A percentile compares a stretch with the other conserved stretches of the same genome.
Conservation (phyloP, 2,888 invertebrate species). For the Metallyticus violacea region DNA sequence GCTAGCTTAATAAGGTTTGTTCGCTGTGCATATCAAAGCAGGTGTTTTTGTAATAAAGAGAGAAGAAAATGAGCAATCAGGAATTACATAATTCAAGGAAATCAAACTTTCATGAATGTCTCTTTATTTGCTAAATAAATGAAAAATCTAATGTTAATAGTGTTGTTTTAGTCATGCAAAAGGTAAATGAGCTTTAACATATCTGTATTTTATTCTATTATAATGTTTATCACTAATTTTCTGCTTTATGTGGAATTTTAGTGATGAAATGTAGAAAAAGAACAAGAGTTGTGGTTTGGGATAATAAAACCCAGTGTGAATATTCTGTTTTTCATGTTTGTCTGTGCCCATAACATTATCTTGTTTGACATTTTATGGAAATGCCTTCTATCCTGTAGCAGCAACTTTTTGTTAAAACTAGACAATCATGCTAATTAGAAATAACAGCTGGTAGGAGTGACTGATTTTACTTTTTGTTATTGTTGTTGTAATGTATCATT, state of each 20-base stretch:
- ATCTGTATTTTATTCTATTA: not conserved
- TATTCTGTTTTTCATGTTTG: not conserved
- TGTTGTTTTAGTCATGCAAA: not conserved
- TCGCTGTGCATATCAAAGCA: not conserved
- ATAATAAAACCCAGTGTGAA: not conserved
- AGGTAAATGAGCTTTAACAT: not conserved
- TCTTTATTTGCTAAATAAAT: too few relatives aligned
- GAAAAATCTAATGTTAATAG: not conserved
- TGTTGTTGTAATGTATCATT: not conserved
- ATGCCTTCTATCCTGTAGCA: not conserved
- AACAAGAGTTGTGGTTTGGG: not conserved
- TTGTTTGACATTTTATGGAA: too few relatives aligned
- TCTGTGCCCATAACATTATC: not conserved
- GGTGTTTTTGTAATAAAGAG: not conserved
- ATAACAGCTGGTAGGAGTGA: not conserved
- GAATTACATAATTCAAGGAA: not conserved
- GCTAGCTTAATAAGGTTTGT: not conserved
- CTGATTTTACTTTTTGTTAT: not conserved
- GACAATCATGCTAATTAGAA: not conserved
- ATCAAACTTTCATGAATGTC: too few relatives aligned
- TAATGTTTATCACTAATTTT: not conserved
- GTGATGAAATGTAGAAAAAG: not conserved
- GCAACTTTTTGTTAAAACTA: not conserved
- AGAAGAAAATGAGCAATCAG: not conserved
- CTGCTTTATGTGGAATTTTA: not conserved